Conservation (phyloP, 2,888 invertebrate species). For the Agrilus biguttatus region DNA sequence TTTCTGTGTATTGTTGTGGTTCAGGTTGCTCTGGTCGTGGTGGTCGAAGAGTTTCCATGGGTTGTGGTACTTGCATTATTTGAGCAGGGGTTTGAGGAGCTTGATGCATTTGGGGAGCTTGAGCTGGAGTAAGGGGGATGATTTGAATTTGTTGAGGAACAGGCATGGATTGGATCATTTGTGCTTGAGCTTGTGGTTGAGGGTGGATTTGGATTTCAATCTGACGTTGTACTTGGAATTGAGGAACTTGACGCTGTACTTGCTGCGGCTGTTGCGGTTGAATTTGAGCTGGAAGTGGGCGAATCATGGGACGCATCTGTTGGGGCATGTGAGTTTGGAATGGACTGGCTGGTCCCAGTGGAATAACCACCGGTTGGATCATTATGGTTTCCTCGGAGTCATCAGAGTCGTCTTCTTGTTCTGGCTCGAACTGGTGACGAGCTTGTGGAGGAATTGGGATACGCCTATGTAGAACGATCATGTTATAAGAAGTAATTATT, state of each 20-base stretch:
- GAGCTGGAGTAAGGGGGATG: conserved; percentile 28
- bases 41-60: conserved; percentile 38
- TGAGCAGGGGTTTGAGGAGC: conserved; percentile 29
- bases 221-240: conserved; percentile 4
- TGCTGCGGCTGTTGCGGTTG: conserved; percentile 31
- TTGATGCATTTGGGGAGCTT: conserved; percentile 25
- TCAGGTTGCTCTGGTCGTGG: conserved; percentile 26
- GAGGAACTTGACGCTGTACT: conserved; percentile 21
- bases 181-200: too few species aligned
- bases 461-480: background rate
- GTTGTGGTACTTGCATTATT: conserved; percentile 31
- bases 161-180: too few species aligned
- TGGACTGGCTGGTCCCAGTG: conserved; percentile 22
- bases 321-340: conserved; percentile 30
- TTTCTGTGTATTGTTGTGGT: conserved; percentile 20
- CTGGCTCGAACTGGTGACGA: conserved; percentile 2
- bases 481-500: background rate
- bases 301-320: conserved; percentile 18
- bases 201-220: too few species aligned
- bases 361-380: conserved; percentile 32
- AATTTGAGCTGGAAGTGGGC: conserved; percentile 23
- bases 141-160: conserved; percentile 16
- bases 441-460: background rate
- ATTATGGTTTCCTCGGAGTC: conserved; percentile 28
- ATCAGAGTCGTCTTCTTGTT: conserved; percentile 13